Evolutionary conservation across 2,888 invertebrate genomes (phyloP).

Genomic region (Acanthosepion esculentum): DNA sequence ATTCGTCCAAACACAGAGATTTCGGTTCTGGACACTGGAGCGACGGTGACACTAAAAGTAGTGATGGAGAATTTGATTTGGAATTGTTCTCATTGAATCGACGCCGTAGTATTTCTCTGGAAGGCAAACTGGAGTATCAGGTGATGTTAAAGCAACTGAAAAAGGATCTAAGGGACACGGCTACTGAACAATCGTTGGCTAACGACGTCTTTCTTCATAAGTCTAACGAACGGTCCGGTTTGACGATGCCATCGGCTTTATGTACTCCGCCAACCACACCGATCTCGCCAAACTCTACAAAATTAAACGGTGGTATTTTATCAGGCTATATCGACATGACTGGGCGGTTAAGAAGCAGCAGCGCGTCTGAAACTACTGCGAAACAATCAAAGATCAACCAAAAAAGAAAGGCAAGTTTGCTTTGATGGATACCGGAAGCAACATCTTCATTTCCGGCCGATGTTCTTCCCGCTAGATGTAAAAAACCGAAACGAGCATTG

Average conservation of each 20-base stretch:
- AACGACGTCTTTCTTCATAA: background rate
- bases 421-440: background rate
- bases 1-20: background rate
- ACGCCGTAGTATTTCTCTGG: conserved; percentile 36
- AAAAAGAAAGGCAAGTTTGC: background rate
- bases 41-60: background rate
- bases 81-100: background rate
- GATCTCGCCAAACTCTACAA: background rate
- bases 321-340: background rate
- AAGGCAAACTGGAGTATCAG: background rate
- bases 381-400: background rate
- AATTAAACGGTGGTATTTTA: background rate
- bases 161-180: background rate
- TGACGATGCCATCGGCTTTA: background rate
- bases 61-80: background rate
- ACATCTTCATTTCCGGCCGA: no score
- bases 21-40: background rate
- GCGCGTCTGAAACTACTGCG: background rate
- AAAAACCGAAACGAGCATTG: no score
- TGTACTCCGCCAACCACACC: background rate
- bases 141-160: background rate
- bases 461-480: no score
- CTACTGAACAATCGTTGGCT: background rate
- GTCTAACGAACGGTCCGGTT: background rate
- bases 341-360: background rate